Evolutionary conservation across 2,888 invertebrate genomes (phyloP).

Genomic region (Clepsis dumicolana): DNA sequence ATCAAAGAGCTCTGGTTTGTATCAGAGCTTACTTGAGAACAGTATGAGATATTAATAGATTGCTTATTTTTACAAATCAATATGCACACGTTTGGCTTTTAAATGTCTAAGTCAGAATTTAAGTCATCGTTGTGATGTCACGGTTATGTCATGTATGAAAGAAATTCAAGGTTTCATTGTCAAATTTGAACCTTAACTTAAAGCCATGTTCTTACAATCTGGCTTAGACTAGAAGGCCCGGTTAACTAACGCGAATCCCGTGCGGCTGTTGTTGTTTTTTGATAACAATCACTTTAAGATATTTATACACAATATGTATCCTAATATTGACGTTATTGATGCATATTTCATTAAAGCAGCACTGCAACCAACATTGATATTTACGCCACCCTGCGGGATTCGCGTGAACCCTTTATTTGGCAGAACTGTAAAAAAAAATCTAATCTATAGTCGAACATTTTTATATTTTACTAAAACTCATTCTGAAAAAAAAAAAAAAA

Average conservation of each 20-base stretch:
- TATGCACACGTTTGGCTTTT: neutral
- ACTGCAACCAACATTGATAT: no score
- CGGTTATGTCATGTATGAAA: neutral
- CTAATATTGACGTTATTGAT: neutral
- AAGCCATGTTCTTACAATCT: neutral
- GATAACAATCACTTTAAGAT: neutral
- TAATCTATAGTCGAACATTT: no score
- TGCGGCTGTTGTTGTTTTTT: neutral
- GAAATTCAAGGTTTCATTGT: neutral
- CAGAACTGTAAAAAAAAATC: no score
- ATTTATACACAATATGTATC: neutral
- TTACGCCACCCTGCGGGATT: no score
- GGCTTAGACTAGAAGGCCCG: neutral
- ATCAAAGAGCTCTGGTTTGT: neutral
- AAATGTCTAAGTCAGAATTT: slow-evolving; percentile 3
- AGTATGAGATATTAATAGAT: neutral
- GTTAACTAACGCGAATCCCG: neutral
- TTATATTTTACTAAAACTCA: no score
- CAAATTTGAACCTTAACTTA: no score
- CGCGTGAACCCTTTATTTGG: no score
- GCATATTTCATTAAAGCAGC: no score
- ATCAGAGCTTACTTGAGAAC: neutral
- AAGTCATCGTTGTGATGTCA: neutral
- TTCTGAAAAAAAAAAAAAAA: no score
- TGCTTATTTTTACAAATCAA: neutral